These are phyloP conservation scores for Crypturellus tataupa DNA, from an alignment of 2,797 vertebrate genomes.

Conservation along the genomic window DNA sequence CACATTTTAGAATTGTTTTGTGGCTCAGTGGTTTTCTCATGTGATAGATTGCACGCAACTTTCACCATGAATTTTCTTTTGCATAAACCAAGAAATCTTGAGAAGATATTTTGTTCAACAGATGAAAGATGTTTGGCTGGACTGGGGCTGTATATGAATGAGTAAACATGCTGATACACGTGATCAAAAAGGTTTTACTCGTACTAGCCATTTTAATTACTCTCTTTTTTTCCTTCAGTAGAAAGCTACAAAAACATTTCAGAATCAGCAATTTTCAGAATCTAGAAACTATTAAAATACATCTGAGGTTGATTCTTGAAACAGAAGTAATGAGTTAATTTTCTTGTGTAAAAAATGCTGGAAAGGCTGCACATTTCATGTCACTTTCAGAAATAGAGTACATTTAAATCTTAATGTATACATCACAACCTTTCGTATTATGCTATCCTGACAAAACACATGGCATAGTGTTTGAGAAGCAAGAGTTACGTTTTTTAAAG, in stretches of 20 bases:
- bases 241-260: not conserved
- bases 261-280: not conserved
- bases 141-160: not conserved
- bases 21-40: not conserved
- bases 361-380: conserved; percentile 28
- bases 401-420: conserved; percentile 58
- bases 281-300: not conserved
- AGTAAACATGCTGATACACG: not conserved
- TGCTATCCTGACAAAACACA: conserved; percentile 45
- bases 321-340: conserved; percentile 56
- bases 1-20: conserved; percentile 58
- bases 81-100: not conserved
- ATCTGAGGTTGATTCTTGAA: not conserved
- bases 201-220: not conserved
- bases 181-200: not conserved
- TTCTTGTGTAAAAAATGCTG: conserved; percentile 41
- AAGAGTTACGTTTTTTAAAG: conserved; percentile 42
- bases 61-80: conserved; percentile 26
- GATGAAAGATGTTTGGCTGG: not conserved
- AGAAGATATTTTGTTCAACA: conserved; percentile 7
- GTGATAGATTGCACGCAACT: not conserved
- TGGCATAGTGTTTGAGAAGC: conserved; percentile 46
- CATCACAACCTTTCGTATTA: conserved; percentile 47
- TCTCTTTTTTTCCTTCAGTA: not conserved
- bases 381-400: conserved; percentile 7